Conservation (phyloP, 2,113 vertebrate species). For the Mustelus asterias region DNA sequence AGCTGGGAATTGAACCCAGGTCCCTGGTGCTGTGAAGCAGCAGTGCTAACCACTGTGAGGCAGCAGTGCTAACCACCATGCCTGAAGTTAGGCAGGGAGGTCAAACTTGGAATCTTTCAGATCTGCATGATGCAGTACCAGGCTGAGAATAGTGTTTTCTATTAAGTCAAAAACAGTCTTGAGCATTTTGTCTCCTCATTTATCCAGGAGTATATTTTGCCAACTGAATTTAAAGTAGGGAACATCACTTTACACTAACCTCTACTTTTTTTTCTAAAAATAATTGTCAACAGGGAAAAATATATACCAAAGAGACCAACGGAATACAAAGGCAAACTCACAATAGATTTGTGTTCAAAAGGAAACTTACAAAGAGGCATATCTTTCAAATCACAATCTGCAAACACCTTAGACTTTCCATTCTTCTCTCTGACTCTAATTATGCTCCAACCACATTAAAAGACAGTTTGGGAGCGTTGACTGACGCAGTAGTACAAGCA, state of each 20-base stretch:
- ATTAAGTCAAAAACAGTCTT: not conserved
- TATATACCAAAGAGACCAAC: not conserved
- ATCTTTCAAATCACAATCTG: slow-evolving; percentile 14
- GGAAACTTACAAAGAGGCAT: slow-evolving; percentile 29
- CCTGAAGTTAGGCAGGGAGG: not conserved
- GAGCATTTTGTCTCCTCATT: not conserved
- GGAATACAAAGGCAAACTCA: slow-evolving; percentile 14
- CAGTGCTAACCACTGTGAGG: too few species aligned
- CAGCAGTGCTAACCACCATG: too few species aligned
- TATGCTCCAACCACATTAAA: slow-evolving; percentile 24
- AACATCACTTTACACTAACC: not conserved
- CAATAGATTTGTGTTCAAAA: not conserved
- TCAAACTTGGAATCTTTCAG: not conserved
- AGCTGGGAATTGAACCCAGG: too few species aligned
- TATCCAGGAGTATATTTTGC: not conserved
- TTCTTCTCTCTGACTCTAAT: slow-evolving; percentile 21
- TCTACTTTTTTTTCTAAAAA: not conserved
- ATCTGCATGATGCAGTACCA: too few species aligned
- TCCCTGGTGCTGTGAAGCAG: too few species aligned
- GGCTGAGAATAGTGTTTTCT: not conserved
- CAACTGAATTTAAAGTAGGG: not conserved
- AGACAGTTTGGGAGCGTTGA: not conserved
- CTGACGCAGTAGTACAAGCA: not conserved
- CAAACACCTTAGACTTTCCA: slow-evolving; percentile 31
- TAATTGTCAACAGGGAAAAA: not conserved